Evolutionary conservation across 2,113 vertebrate species (phyloP).

Genomic region (Nymphicus hollandicus): DNA sequence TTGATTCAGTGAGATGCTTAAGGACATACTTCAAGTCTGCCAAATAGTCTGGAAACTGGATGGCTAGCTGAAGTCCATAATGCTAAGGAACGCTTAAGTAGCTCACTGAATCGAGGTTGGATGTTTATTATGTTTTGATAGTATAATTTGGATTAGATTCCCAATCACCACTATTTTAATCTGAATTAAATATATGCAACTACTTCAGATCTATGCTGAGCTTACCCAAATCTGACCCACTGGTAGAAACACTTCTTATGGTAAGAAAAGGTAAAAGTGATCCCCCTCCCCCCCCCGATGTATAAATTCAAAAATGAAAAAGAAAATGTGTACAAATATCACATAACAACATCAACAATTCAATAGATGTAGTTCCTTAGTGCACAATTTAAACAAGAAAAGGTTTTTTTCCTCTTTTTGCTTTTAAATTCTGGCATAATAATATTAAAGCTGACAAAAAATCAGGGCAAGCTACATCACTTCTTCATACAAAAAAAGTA

Average conservation of each 20-base stretch:
- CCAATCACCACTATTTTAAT: not conserved
- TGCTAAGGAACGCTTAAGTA: not conserved
- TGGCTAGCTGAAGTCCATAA: not conserved
- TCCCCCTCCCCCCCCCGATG: conserved; percentile 31
- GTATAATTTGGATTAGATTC: not conserved
- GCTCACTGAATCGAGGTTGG: conserved; percentile 23
- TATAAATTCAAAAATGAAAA: conserved; percentile 77
- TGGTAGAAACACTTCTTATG: conserved; percentile 57
- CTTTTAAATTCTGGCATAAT: conserved; percentile 86
- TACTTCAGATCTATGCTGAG: conserved; percentile 6
- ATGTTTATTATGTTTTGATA: not conserved
- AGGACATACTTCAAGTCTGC: not conserved
- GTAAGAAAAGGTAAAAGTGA: conserved; percentile 74
- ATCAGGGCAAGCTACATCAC: conserved; percentile 92
- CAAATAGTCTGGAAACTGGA: not conserved
- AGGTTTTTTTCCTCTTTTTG: conserved; percentile 62
- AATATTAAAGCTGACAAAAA: conserved; percentile 85
- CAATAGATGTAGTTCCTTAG: conserved; percentile 81
- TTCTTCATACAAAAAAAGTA: conserved; percentile 98
- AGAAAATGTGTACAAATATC: conserved; percentile 93
- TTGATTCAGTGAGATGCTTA: conserved; percentile 25
- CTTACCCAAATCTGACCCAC: not conserved
- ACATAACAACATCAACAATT: conserved; percentile 90
- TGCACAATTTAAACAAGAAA: conserved; percentile 85
- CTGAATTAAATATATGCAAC: not conserved